These are phyloP conservation scores for Reinhardtius hippoglossoides DNA, from an alignment of 2,113 vertebrate genomes.

Conservation along the genomic window DNA sequence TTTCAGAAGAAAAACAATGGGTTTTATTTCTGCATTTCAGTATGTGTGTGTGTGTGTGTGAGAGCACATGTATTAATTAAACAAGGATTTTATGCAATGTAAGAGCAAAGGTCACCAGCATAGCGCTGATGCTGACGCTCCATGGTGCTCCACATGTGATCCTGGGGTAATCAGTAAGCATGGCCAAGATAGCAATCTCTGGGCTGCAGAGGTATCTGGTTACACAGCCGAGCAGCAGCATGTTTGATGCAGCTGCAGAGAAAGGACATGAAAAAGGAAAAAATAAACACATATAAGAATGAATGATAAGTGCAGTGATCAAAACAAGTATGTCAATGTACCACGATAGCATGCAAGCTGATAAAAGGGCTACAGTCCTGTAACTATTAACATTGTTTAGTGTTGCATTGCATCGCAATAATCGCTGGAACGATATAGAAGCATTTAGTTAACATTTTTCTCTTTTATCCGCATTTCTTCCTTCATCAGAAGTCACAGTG, in stretches of 20 bases:
- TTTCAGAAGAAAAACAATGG: no score
- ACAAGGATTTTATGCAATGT: background rate
- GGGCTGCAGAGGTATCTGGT: constrained; percentile 7
- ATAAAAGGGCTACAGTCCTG: no score
- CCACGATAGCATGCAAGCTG: no score
- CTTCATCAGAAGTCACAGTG: no score
- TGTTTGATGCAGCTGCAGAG: background rate
- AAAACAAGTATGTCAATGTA: background rate
- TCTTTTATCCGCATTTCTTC: no score
- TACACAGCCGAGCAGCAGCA: background rate
- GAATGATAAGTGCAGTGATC: background rate
- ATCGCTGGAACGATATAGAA: no score
- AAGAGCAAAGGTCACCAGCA: constrained; percentile 1
- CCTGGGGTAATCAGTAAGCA: no score
- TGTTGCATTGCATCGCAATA: no score
- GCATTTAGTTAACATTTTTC: no score
- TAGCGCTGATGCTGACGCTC: background rate
- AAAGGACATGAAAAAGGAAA: background rate
- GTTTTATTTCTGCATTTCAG: no score
- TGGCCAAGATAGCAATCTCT: accelerated
- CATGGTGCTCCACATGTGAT: constrained; percentile 16
- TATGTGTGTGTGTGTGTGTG: background rate
- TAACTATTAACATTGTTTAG: no score
- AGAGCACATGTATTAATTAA: background rate
- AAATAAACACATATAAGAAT: background rate